A percentile compares a stretch with the other conserved stretches of the same genome.
phyloP scores from a whole-genome alignment of 2,888 invertebrate genomes.

The Luperina nickerlii region DNA sequence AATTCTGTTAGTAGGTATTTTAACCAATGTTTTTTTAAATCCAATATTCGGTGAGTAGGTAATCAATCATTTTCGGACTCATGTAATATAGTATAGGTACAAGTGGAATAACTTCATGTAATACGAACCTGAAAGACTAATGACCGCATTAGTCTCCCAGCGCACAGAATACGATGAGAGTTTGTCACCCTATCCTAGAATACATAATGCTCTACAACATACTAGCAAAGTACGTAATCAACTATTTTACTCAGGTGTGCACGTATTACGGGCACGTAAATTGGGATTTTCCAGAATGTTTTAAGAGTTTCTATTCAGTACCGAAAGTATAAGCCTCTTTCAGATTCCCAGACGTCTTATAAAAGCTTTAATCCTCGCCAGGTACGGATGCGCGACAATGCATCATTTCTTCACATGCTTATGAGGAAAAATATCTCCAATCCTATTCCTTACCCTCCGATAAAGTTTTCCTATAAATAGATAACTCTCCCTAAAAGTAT shows the following conservation, averaged over 20 bases:
- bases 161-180: conserved; percentile 2
- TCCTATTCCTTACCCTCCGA: conserved; percentile 55
- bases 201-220: conserved; percentile 1
- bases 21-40: not conserved
- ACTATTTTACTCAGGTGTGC: conserved; percentile 64
- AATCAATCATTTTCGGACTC: conserved; percentile 8
- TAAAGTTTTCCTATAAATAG: conserved; percentile 56
- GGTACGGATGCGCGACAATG: conserved; percentile 75
- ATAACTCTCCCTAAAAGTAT: conserved; percentile 44
- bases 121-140: conserved; percentile 22
- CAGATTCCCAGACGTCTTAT: conserved; percentile 79
- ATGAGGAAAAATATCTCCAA: conserved; percentile 56
- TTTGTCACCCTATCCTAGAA: conserved; percentile 16
- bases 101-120: not conserved
- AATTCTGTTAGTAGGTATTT: not conserved
- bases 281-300: conserved; percentile 76
- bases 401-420: conserved; percentile 71
- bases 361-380: conserved; percentile 78
- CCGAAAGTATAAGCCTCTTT: conserved; percentile 80
- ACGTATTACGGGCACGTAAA: conserved; percentile 72
- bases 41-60: not conserved
- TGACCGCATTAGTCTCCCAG: conserved; percentile 27
- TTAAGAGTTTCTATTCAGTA: conserved; percentile 79
- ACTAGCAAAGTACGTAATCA: conserved; percentile 38
- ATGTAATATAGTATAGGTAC: not conserved